Percentiles rank a stretch among this genome's conserved stretches.
phyloP scores from a whole-genome alignment of 2,113 vertebrate species.

The Sphaerodactylus townsendi region DNA sequence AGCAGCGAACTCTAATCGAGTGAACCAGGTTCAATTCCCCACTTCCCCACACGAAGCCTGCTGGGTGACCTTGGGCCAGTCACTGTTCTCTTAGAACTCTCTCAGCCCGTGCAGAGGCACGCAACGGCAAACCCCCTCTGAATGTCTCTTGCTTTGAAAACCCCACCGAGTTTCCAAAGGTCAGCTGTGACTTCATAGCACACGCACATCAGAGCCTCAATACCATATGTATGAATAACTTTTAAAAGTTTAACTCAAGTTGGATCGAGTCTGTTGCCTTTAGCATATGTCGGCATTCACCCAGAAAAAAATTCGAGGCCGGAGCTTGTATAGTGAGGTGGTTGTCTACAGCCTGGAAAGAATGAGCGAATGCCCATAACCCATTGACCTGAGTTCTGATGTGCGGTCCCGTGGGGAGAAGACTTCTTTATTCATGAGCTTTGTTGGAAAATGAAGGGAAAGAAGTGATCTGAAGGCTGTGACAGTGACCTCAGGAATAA shows the following conservation, averaged over 20 bases:
- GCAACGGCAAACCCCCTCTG: too few relatives aligned
- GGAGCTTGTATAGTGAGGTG: background rate
- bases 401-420: conserved; percentile 7
- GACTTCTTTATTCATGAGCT: conserved; percentile 28
- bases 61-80: too few relatives aligned
- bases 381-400: conserved; percentile 23
- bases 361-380: conserved; percentile 19
- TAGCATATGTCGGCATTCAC: background rate
- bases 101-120: too few relatives aligned
- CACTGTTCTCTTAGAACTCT: too few relatives aligned
- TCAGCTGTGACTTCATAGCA: too few relatives aligned
- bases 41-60: too few relatives aligned
- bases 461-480: background rate
- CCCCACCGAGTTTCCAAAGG: too few relatives aligned
- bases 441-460: background rate
- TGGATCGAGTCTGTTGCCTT: background rate
- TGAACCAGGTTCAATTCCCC: too few relatives aligned
- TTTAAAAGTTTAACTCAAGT: background rate
- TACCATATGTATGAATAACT: background rate
- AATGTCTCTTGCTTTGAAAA: too few relatives aligned
- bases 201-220: too few relatives aligned
- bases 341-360: conserved; percentile 12
- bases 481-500: conserved; percentile 9
- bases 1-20: too few relatives aligned
- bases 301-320: background rate